phyloP scores from a whole-genome alignment of 2,888 invertebrate genomes.

The Ypsolopha sequella region DNA sequence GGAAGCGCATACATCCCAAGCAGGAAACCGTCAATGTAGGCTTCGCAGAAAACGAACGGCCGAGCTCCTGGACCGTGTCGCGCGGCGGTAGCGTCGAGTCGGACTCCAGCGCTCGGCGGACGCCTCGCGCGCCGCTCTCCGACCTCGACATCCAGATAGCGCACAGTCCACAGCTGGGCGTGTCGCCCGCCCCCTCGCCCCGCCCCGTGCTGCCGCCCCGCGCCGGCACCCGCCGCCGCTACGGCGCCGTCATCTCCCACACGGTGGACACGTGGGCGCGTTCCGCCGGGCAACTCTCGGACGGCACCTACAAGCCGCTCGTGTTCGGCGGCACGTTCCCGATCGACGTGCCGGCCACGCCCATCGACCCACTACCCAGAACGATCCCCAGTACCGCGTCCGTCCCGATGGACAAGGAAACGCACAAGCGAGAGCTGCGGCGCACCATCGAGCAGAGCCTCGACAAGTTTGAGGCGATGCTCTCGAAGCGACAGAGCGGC shows the following conservation, averaged over 20 bases:
- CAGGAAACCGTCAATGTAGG: too few species aligned
- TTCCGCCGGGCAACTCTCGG: slow-evolving; percentile 35
- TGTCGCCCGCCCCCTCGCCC: slow-evolving; percentile 5
- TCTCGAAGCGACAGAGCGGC: slow-evolving; percentile 23
- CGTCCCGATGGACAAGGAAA: slow-evolving; percentile 10
- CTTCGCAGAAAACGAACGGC: not conserved
- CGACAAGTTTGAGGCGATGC: slow-evolving; percentile 45
- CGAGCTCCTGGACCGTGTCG: not conserved
- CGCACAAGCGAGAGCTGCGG: slow-evolving; percentile 29
- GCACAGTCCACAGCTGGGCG: slow-evolving; percentile 11
- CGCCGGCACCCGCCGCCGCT: slow-evolving; percentile 42
- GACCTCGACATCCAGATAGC: slow-evolving; percentile 35
- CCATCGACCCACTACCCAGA: slow-evolving; percentile 13
- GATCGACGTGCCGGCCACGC: slow-evolving; percentile 77
- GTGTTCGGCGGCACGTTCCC: slow-evolving; percentile 90
- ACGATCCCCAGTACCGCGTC: not conserved
- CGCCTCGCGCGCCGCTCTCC: slow-evolving; percentile 16
- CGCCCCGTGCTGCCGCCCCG: slow-evolving; percentile 29
- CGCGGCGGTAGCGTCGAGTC: slow-evolving; percentile 1
- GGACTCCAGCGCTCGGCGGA: not conserved
- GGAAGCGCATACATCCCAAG: too few species aligned
- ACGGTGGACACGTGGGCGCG: slow-evolving; percentile 76
- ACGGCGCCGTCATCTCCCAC: slow-evolving; percentile 65
- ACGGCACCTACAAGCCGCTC: slow-evolving; percentile 74
- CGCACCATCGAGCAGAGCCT: slow-evolving; percentile 61